Base-by-base conservation (phyloP, 1,140 invertebrate genomes). In the Drosophila jambulina region DNA sequence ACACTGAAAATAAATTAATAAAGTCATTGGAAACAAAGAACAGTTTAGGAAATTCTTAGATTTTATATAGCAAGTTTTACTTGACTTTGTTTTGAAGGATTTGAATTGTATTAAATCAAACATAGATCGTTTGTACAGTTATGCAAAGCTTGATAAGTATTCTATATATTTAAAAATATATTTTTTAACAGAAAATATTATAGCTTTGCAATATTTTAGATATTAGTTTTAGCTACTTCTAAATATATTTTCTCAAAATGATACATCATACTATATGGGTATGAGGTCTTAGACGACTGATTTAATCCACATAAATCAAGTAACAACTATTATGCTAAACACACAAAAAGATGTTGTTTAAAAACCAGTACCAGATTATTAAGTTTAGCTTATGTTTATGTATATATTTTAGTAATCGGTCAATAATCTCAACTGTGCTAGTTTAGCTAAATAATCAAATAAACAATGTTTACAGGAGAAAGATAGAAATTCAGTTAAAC, bases 1-100 rank as follows among this genome's bases (percentile, higher is more conserved):
- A 23, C 61, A 69, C 34, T 34, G 27, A 34, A 15, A 40, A 46
- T n/a, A 61, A 23, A 13, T 25, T 23, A 64, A n/a, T 10, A 1
- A 9, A 34, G 40, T 15, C 6, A 7, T 40, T 10, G 10, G 12
- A 25, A 40, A 27, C 9, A 9, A 2, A 12, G 1, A 43, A 43
- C 2, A 45, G 9, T 6, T 45, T 13, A 2, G 5, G 19, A 12
- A 3, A 13, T 19, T 3, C 0, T 0, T 23, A 13, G 1, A 13
- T 13, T 45, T 10, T 9, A 43, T 19, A 19, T 43, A 8, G 40
- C 10, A 10, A 19, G 1, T 19, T 17, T 12, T n/a, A 3, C 46
- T 27, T 27, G 25, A n/a, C 15, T 27, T 49, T 27, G 17, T 49
- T n/a, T 19, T 19, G 0, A 19, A 19, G 15, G 3, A 53, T 32